Conservation (phyloP, 2,113 vertebrate genomes). For the Phalacrocorax carbo region DNA sequence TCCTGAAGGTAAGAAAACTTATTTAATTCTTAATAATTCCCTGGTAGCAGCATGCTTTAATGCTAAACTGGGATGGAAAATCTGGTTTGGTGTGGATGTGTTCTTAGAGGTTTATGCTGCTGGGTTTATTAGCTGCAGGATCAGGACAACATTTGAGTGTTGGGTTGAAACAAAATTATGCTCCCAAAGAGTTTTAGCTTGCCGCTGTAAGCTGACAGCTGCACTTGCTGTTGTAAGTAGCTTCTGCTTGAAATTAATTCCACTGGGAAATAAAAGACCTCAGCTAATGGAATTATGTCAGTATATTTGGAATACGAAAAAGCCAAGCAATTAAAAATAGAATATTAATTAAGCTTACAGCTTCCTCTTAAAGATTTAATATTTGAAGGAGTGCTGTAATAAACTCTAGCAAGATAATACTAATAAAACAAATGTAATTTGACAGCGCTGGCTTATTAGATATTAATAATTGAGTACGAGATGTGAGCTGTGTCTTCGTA, state of each 20-base stretch:
- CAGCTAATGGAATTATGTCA: neutral
- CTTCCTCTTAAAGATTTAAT: constrained; percentile 34
- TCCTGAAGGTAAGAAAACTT: neutral
- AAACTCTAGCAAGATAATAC: constrained; percentile 6
- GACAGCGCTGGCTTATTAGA: constrained; percentile 8
- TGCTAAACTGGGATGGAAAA: neutral
- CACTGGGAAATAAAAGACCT: neutral
- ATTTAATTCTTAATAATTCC: neutral
- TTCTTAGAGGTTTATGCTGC: neutral
- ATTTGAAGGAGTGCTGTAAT: constrained; percentile 23
- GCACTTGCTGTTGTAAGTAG: neutral
- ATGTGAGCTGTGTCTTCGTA: neutral
- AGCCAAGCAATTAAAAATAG: constrained; percentile 36
- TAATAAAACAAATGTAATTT: constrained; percentile 38
- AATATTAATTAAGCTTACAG: constrained; percentile 41
- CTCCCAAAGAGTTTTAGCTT: neutral
- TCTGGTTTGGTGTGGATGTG: neutral
- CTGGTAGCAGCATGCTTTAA: neutral
- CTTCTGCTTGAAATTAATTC: constrained; percentile 24
- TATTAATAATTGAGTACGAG: neutral
- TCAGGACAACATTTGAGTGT: neutral
- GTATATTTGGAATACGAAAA: constrained; percentile 1
- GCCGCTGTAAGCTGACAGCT: neutral
- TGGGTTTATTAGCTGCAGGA: neutral
- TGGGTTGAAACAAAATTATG: neutral